Evolutionary conservation across 92 coral and sea anemone species (phyloP).

Genomic region (Epizoanthus fatuus): DNA sequence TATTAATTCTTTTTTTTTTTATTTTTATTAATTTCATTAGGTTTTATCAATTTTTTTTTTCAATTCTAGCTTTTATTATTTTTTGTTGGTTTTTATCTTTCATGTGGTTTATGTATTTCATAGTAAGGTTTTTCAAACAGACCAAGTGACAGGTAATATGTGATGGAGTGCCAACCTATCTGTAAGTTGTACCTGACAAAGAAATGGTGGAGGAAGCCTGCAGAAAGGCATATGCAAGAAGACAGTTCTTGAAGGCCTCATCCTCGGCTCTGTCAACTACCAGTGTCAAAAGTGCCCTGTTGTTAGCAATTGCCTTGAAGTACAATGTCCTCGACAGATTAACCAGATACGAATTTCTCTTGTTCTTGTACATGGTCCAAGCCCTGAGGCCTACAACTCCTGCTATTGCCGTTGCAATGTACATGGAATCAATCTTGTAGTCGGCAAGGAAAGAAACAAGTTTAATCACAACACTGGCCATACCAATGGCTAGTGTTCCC

Average conservation of each 20-base stretch:
- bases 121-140: background rate
- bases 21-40: too few species aligned
- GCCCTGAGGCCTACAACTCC: slow-evolving; percentile 77
- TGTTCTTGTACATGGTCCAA: slow-evolving; percentile 88
- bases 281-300: slow-evolving; percentile 86
- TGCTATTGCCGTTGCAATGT: slow-evolving; percentile 78
- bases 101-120: too few species aligned
- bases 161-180: background rate
- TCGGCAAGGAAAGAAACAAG: slow-evolving; percentile 85
- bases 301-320: slow-evolving; percentile 91
- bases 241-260: slow-evolving; percentile 80
- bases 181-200: slow-evolving; percentile 56
- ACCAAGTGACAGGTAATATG: too few species aligned
- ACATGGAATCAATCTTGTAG: slow-evolving; percentile 74
- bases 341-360: slow-evolving; percentile 86
- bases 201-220: slow-evolving; percentile 72
- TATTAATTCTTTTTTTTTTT: background rate
- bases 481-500: slow-evolving; percentile 77
- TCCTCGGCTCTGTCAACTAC: slow-evolving; percentile 90
- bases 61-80: too few species aligned
- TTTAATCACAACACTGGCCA: slow-evolving; percentile 75
- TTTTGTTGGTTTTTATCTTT: too few species aligned
- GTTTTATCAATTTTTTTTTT: too few species aligned
- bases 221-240: slow-evolving; percentile 86
- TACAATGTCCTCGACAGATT: slow-evolving; percentile 84